These are phyloP conservation scores for Chrysogorgia sp. DNA, from an alignment of 92 coral and sea anemone genomes.

Conservation along the genomic window DNA sequence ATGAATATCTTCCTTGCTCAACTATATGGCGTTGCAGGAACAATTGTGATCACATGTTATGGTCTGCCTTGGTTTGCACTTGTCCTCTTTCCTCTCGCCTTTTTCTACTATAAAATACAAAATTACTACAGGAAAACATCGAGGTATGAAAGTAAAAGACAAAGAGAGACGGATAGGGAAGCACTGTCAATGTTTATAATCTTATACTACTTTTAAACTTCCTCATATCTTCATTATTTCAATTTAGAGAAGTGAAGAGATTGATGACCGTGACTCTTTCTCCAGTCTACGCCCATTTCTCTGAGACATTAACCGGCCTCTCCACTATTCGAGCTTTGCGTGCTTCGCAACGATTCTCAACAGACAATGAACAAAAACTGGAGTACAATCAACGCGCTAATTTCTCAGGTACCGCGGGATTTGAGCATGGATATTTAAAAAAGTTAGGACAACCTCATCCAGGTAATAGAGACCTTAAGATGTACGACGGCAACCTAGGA, in stretches of 20 bases:
- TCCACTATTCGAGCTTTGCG: slow-evolving; percentile 95
- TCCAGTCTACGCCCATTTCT: slow-evolving; percentile 97
- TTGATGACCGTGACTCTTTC: slow-evolving; percentile 90
- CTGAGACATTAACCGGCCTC: slow-evolving; percentile 93
- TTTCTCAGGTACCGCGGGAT: slow-evolving; percentile 73
- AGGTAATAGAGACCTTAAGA: background rate
- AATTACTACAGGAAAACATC: slow-evolving; percentile 97
- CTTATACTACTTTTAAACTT: background rate
- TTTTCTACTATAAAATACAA: slow-evolving; percentile 87
- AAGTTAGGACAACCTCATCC: background rate
- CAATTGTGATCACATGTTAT: slow-evolving; percentile 94
- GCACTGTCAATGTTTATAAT: too few species aligned
- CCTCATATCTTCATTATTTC: background rate
- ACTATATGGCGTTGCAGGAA: slow-evolving; percentile 91
- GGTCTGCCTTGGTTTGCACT: slow-evolving; percentile 95
- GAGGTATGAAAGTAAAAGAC: slow-evolving; percentile 55
- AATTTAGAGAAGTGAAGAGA: slow-evolving; percentile 82
- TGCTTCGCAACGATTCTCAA: slow-evolving; percentile 71
- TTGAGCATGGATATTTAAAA: background rate
- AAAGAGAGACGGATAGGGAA: too few species aligned
- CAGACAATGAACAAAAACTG: slow-evolving; percentile 72
- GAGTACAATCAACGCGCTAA: slow-evolving; percentile 89
- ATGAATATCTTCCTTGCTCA: slow-evolving; percentile 97
- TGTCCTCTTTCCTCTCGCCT: slow-evolving; percentile 80
- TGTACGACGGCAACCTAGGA: too few species aligned